Base-by-base conservation (phyloP, 1,140 invertebrate genomes). In the Lithobius niger region DNA sequence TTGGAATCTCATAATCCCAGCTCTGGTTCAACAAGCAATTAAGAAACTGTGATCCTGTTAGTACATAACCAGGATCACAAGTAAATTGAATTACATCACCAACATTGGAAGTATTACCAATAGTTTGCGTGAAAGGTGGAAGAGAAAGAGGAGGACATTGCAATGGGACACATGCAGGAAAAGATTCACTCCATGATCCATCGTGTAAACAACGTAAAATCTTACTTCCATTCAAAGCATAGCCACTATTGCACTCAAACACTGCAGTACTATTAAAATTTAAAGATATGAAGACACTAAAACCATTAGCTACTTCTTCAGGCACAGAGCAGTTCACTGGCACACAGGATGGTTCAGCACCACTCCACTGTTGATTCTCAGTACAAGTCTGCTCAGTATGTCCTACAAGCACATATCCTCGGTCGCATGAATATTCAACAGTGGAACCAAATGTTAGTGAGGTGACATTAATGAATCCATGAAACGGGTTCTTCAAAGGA, bases 291-390 rank as follows among this genome's bases (percentile, higher is more conserved):
- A 36, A 10, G 10, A 10, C 10, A 10, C 10, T 36, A 36, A 36
- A 10, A 10, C 43, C 43, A 45, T 45, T 4, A 45, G 43, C 43
- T 10, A 36, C n/a, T 36, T 10, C n/a, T 36, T 36, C 10, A 10
- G n/a, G n/a, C 10, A 10, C 31, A 36, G 31, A 10, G 31, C 31
- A 36, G n/a, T 36, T 61, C n/a, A 67, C 61, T 26, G 64, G 61
- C 44, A 60, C 52, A 59, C 65, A 67, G n/a, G 44, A 48, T 21
- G 65, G 64, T 6, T 50, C 40, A 18, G 59, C 62, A 10, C 64
- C 63, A 55, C 57, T 61, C 65, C 65, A 66, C 25, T 60, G 60
- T 19, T 56, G 54, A 26, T 55, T 53, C 3, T 13, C 42, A 22
- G 24, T 48, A 51, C 56, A 59, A 42, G 36, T n/a, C 27, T 27